phyloP scores from a whole-genome alignment of 2,113 vertebrate genomes.

The Tachuris rubrigastra region DNA sequence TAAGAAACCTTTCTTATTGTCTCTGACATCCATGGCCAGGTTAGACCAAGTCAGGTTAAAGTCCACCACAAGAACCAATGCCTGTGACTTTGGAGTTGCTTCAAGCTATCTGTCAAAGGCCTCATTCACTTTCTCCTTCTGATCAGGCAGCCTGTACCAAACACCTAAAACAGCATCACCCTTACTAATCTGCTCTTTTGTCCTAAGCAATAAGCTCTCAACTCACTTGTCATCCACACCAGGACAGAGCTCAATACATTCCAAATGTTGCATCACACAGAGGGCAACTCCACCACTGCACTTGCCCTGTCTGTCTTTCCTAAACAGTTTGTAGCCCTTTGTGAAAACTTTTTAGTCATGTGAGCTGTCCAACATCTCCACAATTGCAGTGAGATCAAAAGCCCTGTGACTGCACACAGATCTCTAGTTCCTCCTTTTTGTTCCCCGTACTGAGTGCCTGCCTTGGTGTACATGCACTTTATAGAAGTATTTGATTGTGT shows the following conservation, averaged over 20 bases:
- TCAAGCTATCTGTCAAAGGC: fast-evolving
- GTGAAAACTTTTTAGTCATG: neutral
- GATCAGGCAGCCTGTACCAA: neutral
- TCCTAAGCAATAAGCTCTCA: neutral
- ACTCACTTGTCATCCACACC: neutral
- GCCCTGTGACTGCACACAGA: neutral
- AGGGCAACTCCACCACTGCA: neutral
- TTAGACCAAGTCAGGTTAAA: neutral
- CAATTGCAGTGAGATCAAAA: neutral
- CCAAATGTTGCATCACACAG: neutral
- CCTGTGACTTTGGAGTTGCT: neutral
- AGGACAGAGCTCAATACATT: neutral
- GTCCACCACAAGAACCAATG: neutral
- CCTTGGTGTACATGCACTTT: neutral
- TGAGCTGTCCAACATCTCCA: neutral
- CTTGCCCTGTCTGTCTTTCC: neutral
- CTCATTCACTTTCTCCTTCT: neutral
- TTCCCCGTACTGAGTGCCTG: neutral
- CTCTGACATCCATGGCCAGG: neutral
- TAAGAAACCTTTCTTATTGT: neutral
- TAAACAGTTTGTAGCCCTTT: neutral
- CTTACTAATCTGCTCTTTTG: neutral
- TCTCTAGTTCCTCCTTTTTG: neutral
- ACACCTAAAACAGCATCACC: neutral
- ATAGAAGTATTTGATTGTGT: too few relatives aligned